These are phyloP conservation scores for Pogonomyrmex barbatus DNA, from an alignment of 1,140 invertebrate genomes.

Conservation along the genomic window DNA sequence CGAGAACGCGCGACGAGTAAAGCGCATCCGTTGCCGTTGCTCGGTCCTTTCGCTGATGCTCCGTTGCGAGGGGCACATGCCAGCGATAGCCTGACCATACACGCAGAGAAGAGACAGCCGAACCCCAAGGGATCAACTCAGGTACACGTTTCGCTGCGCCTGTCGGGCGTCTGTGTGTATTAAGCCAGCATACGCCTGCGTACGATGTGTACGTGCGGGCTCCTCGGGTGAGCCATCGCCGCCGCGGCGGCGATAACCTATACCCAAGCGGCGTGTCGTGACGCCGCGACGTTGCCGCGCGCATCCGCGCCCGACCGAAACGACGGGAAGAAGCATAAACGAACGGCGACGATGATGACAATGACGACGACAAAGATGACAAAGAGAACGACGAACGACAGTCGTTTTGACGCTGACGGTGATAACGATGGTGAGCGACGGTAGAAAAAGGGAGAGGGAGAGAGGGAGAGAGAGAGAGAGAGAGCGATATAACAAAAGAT, in stretches of 20 bases:
- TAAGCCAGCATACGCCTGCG: slow-evolving; percentile 18
- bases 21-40: slow-evolving; percentile 61
- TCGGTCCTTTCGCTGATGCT: no score
- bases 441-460: not conserved
- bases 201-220: slow-evolving; percentile 19
- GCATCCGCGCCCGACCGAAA: slow-evolving; percentile 59
- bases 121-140: slow-evolving; percentile 75
- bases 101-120: slow-evolving; percentile 69
- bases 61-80: no score
- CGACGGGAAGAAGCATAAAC: slow-evolving; percentile 45
- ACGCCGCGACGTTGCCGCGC: slow-evolving; percentile 69
- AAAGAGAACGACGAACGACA: not conserved
- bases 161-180: slow-evolving; percentile 13
- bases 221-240: slow-evolving; percentile 67
- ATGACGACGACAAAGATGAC: not conserved
- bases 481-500: not conserved
- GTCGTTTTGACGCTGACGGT: not conserved
- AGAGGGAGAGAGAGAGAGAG: not conserved
- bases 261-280: slow-evolving; percentile 65
- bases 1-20: slow-evolving; percentile 44
- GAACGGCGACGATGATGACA: not conserved
- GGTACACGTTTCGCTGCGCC: slow-evolving; percentile 58
- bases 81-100: slow-evolving; percentile 54
- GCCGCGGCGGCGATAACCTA: slow-evolving; percentile 73
- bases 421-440: not conserved